Evolutionary conservation across 2,113 vertebrate genomes (phyloP).

Genomic region (Microcebus lehilahytsara): DNA sequence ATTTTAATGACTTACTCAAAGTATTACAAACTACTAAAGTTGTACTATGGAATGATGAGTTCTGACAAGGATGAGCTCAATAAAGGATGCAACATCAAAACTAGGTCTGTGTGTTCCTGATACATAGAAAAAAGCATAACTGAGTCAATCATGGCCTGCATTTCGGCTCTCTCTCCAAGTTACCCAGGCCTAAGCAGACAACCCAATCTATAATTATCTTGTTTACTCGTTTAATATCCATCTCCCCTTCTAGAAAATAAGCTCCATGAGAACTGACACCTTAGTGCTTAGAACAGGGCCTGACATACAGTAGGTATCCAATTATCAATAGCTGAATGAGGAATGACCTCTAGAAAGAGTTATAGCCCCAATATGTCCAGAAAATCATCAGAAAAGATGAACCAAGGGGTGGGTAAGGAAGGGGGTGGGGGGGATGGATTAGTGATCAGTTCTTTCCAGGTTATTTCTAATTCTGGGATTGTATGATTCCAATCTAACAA

Average conservation of each 20-base stretch:
- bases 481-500: background rate
- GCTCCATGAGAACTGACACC: background rate
- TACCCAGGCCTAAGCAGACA: background rate
- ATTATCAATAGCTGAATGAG: background rate
- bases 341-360: background rate
- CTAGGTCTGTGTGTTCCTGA: background rate
- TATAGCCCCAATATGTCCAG: background rate
- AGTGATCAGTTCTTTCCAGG: background rate
- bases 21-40: background rate
- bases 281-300: background rate
- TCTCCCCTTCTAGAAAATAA: background rate
- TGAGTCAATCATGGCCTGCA: background rate
- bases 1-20: slow-evolving; percentile 8
- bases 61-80: background rate
- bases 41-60: background rate
- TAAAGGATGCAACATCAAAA: background rate
- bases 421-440: too few relatives aligned
- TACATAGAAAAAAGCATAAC: background rate
- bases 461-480: slow-evolving; percentile 28
- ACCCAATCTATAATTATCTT: background rate
- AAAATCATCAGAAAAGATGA: background rate
- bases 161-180: background rate
- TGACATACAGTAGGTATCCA: background rate
- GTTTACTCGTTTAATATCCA: background rate
- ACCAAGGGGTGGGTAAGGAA: background rate